phyloP scores from a whole-genome alignment of 2,888 invertebrate genomes.

The Drosophila koepferae region DNA sequence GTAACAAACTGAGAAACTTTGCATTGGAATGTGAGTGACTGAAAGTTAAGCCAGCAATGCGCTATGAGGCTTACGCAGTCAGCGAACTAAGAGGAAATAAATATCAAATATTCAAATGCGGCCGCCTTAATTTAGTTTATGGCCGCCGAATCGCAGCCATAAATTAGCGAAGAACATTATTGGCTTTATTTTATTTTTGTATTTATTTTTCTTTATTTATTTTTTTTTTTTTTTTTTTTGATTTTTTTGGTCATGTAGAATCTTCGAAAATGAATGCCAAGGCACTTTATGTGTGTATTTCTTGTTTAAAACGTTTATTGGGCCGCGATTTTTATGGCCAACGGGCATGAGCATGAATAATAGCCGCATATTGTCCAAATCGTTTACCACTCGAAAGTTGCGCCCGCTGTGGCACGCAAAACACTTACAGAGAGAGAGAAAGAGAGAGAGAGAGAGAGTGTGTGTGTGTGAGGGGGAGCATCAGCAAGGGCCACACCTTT shows the following conservation, averaged over 20 bases:
- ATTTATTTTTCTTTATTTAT: background rate
- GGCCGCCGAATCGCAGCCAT: conserved; percentile 43
- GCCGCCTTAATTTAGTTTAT: conserved; percentile 66
- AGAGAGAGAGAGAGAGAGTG: background rate
- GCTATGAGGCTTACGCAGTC: conserved; percentile 61
- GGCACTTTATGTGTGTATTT: conserved; percentile 58
- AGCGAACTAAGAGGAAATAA: conserved; percentile 47
- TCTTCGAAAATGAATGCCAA: conserved; percentile 57
- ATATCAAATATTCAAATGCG: conserved; percentile 69
- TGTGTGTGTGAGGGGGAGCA: too few species aligned
- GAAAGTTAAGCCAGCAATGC: conserved; percentile 13
- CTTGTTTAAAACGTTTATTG: conserved; percentile 52
- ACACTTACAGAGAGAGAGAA: conserved; percentile 20
- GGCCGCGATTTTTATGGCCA: conserved; percentile 56
- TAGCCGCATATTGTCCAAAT: conserved; percentile 71
- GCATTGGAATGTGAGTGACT: conserved; percentile 12
- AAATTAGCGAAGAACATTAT: conserved; percentile 67
- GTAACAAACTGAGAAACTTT: conserved; percentile 4
- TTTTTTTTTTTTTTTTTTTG: background rate
- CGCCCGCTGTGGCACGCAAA: conserved; percentile 53
- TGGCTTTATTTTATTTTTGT: conserved; percentile 39
- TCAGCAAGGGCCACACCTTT: conserved; percentile 55
- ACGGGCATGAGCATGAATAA: conserved; percentile 61
- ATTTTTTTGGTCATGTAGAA: conserved; percentile 59
- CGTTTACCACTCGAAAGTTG: conserved; percentile 52